Conservation (phyloP, 2,797 vertebrate genomes). For the Halcyon chelicuti region DNA sequence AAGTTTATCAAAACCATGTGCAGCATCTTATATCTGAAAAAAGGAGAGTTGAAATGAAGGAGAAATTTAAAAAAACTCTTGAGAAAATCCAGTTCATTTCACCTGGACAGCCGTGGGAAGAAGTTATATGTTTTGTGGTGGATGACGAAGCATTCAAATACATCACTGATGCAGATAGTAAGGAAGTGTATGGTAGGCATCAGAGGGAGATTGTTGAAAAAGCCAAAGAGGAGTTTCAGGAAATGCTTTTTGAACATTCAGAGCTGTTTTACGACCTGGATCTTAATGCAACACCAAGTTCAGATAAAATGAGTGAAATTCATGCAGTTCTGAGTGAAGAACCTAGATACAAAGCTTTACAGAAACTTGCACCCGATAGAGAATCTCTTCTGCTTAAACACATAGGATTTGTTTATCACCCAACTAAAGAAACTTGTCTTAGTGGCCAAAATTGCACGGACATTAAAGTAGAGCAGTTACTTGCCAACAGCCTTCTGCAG, state of each 20-base stretch:
- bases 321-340: conserved; percentile 96
- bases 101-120: conserved; percentile 96
- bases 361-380: conserved; percentile 97
- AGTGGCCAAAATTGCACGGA: conserved; percentile 96
- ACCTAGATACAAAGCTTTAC: conserved; percentile 96
- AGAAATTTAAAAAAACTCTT: conserved; percentile 97
- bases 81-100: conserved; percentile 97
- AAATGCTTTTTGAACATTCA: conserved; percentile 99
- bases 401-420: conserved; percentile 99
- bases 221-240: conserved; percentile 99
- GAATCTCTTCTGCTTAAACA: conserved; percentile 98
- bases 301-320: conserved; percentile 99
- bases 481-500: conserved; percentile 92
- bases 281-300: conserved; percentile 97
- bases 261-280: conserved; percentile 99
- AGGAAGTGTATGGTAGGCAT: conserved; percentile 95
- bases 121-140: conserved; percentile 97
- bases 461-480: conserved; percentile 95
- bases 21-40: conserved; percentile 96
- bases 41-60: conserved; percentile 96
- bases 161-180: conserved; percentile 93
- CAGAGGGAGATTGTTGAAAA: conserved; percentile 99
- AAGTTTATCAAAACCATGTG: conserved; percentile 94
- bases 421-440: conserved; percentile 98
- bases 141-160: conserved; percentile 98